phyloP scores from a whole-genome alignment of 2,888 invertebrate species.

The Spicauda simplicius region DNA sequence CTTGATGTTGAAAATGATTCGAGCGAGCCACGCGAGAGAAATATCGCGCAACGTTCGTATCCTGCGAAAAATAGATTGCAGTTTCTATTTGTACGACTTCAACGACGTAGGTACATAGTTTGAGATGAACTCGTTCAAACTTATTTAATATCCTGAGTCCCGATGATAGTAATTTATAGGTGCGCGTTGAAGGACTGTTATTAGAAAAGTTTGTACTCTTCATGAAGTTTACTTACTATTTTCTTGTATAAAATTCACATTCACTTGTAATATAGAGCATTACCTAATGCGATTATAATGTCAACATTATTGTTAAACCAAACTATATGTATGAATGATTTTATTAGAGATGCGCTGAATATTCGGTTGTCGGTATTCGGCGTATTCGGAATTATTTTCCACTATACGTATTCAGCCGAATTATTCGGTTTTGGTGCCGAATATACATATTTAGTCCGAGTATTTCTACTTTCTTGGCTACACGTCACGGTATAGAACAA shows the following conservation, averaged over 20 bases:
- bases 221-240: not conserved
- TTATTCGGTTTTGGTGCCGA: too few species aligned
- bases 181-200: not conserved
- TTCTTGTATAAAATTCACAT: not conserved
- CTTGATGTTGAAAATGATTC: slow-evolving; percentile 37
- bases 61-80: slow-evolving; percentile 33
- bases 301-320: too few species aligned
- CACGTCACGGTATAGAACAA: too few species aligned
- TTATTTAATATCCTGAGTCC: slow-evolving; percentile 25
- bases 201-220: not conserved
- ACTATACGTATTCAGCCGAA: too few species aligned
- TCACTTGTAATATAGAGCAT: too few species aligned
- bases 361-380: too few species aligned
- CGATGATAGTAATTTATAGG: not conserved
- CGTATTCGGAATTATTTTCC: too few species aligned
- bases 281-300: too few species aligned
- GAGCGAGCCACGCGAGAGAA: slow-evolving; percentile 22
- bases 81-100: slow-evolving; percentile 21
- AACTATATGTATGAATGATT: too few species aligned
- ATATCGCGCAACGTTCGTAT: slow-evolving; percentile 27
- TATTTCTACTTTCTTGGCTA: too few species aligned
- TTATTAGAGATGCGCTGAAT: too few species aligned
- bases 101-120: slow-evolving; percentile 17
- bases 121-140: slow-evolving; percentile 30
- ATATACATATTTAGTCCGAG: too few species aligned